These are phyloP conservation scores for Apteryx owenii DNA, from an alignment of 2,113 vertebrate species.

Conservation along the genomic window DNA sequence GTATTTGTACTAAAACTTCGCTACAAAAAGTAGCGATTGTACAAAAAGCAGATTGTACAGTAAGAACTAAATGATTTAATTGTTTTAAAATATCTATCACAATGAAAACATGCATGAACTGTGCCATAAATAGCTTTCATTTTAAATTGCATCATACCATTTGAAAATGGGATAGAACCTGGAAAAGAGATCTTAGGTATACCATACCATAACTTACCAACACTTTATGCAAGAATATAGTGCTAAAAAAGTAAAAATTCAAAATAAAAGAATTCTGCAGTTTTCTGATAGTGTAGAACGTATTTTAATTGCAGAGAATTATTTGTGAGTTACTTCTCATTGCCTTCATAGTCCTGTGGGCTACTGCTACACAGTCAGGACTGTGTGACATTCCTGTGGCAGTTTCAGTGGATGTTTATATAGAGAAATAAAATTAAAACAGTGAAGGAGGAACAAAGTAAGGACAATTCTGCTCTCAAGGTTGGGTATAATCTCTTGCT, in stretches of 20 bases:
- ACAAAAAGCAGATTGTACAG: background rate
- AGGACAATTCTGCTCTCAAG: background rate
- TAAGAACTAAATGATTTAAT: background rate
- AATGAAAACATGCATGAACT: background rate
- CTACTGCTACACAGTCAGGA: background rate
- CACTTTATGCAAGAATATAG: background rate
- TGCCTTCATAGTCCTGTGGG: background rate
- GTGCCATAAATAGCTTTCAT: background rate
- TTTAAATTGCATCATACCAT: background rate
- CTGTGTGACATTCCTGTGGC: background rate
- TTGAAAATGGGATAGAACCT: background rate
- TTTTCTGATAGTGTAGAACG: background rate
- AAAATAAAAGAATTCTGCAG: background rate
- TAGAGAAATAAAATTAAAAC: background rate
- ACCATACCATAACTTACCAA: background rate
- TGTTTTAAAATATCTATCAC: background rate
- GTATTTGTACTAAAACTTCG: background rate
- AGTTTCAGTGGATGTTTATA: background rate
- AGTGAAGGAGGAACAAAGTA: background rate
- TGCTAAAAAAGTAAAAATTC: background rate
- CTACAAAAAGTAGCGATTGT: background rate
- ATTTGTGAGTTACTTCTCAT: background rate
- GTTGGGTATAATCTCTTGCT: background rate
- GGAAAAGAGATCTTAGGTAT: background rate
- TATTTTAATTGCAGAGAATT: background rate